Evolutionary conservation across 2,797 vertebrate species (phyloP).

Genomic region (Sebastes miniatus): DNA sequence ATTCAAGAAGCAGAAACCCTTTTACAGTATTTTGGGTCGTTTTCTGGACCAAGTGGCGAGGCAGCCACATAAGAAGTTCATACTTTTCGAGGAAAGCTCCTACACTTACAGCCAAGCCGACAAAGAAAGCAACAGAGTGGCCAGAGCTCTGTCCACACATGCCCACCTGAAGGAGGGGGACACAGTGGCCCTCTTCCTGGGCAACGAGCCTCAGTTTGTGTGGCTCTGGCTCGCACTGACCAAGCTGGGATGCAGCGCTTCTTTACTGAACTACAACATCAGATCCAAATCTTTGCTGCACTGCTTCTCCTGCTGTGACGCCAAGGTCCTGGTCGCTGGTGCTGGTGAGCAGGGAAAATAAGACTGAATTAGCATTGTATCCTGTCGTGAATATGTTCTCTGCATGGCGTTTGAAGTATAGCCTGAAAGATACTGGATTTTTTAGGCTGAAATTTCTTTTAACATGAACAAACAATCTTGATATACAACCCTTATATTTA

Average conservation of each 20-base stretch:
- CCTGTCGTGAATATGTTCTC: not conserved
- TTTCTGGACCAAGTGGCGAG: constrained; percentile 72
- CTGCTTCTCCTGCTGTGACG: constrained; percentile 84
- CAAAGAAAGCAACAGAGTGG: constrained; percentile 81
- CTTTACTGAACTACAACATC: constrained; percentile 87
- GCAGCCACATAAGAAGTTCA: constrained; percentile 78
- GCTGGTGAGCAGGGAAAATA: constrained; percentile 75
- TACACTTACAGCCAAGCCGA: constrained; percentile 83
- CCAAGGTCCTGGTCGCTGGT: constrained; percentile 81
- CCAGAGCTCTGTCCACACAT: constrained; percentile 72
- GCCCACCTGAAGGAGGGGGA: constrained; percentile 76
- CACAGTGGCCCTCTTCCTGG: constrained; percentile 84
- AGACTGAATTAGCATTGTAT: not conserved
- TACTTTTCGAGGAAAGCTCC: constrained; percentile 74
- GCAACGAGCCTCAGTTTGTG: constrained; percentile 83
- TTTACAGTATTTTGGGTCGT: constrained; percentile 73
- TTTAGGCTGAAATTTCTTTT: not conserved
- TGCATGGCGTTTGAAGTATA: not conserved
- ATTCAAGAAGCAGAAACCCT: constrained; percentile 50
- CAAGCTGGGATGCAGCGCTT: constrained; percentile 85
- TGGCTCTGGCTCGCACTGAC: constrained; percentile 85
- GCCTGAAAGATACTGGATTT: not conserved
- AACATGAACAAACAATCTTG: not conserved
- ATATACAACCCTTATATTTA: not conserved
- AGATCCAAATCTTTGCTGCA: constrained; percentile 83